Evolutionary conservation across 2,888 invertebrate genomes (phyloP).

Genomic region (Thecocarcelia acutangulata): DNA sequence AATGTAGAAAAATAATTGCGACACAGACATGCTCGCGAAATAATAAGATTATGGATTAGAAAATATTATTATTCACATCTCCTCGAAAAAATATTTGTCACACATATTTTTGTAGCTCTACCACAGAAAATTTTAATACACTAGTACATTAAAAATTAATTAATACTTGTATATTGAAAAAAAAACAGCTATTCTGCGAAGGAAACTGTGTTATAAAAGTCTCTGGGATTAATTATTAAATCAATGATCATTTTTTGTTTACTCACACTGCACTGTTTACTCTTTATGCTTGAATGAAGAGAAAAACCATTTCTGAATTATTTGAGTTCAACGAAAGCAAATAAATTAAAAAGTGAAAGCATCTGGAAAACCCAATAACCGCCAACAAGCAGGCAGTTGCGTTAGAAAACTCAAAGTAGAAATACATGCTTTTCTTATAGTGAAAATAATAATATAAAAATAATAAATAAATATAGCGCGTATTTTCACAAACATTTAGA

Average conservation of each 20-base stretch:
- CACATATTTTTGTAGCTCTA: too few relatives aligned
- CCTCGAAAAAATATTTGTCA: too few relatives aligned
- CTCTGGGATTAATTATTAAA: too few relatives aligned
- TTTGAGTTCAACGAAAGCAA: slow-evolving; percentile 3
- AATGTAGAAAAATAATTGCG: too few relatives aligned
- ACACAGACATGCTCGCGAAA: too few relatives aligned
- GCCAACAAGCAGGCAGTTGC: slow-evolving; percentile 26
- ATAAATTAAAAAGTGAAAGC: not conserved
- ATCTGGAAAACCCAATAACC: slow-evolving; percentile 43
- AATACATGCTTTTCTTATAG: slow-evolving; percentile 37
- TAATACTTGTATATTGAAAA: not conserved
- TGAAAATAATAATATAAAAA: slow-evolving; percentile 6
- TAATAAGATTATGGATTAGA: too few relatives aligned
- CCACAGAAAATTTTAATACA: too few relatives aligned
- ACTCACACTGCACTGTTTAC: not conserved
- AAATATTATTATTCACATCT: too few relatives aligned
- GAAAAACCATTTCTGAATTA: not conserved
- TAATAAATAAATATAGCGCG: not conserved
- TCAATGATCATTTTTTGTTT: not conserved
- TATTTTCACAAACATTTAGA: too few relatives aligned
- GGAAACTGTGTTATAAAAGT: too few relatives aligned
- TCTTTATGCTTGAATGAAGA: slow-evolving; percentile 25
- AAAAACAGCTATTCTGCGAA: too few relatives aligned
- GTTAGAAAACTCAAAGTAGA: slow-evolving; percentile 20
- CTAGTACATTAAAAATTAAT: too few relatives aligned